Evolutionary conservation across 1,140 invertebrate species (phyloP).

Genomic region (Gonatopus flavifemur): DNA sequence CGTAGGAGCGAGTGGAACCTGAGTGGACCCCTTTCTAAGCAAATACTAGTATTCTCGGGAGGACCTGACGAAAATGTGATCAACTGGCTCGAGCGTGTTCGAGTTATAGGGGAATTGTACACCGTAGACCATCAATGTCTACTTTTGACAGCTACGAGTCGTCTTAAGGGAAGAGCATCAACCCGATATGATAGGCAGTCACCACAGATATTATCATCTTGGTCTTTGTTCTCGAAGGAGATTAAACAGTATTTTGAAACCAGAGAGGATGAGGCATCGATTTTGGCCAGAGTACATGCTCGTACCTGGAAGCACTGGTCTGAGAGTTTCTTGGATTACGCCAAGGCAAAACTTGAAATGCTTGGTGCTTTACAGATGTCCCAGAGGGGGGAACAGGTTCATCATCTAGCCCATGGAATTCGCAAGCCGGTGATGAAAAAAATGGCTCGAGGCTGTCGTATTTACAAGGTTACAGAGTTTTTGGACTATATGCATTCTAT

Average conservation of each 20-base stretch:
- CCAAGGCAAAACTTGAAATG: neutral
- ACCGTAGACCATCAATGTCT: too few species aligned
- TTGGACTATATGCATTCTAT: neutral
- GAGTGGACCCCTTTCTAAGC: too few species aligned
- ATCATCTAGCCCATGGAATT: neutral
- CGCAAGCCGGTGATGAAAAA: neutral
- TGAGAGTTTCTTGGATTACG: neutral
- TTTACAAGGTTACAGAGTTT: slow-evolving; percentile 4
- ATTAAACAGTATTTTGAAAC: neutral
- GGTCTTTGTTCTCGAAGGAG: neutral
- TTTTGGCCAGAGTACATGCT: neutral
- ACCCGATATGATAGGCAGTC: neutral
- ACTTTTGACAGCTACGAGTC: neutral
- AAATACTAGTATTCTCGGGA: too few species aligned
- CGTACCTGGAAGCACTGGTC: neutral
- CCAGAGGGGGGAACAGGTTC: neutral
- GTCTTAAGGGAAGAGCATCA: neutral
- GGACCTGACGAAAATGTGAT: too few species aligned
- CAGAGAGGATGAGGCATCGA: neutral
- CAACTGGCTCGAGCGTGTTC: too few species aligned
- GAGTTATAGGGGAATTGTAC: too few species aligned
- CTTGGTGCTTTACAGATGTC: neutral
- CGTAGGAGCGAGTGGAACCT: too few species aligned
- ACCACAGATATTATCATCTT: neutral
- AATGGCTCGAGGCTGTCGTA: neutral